These are phyloP conservation scores for Atherinomorus stipes DNA, from an alignment of 2,113 vertebrate species.

Conservation along the genomic window DNA sequence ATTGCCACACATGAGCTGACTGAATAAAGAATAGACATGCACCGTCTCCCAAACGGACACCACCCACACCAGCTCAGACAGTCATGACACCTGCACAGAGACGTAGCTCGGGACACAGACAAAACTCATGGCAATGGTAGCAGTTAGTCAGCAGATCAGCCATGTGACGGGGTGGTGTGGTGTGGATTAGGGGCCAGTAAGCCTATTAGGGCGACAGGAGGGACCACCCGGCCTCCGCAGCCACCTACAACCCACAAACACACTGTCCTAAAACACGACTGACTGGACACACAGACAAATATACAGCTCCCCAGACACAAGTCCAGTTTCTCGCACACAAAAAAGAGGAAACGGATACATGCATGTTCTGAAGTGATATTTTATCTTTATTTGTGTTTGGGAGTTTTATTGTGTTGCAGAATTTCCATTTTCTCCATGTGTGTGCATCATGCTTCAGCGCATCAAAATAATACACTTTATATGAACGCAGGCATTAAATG, in stretches of 20 bases:
- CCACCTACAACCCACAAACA: slow-evolving; percentile 56
- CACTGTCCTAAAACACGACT: slow-evolving; percentile 13
- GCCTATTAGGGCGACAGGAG: slow-evolving; percentile 79
- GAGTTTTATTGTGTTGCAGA: background rate
- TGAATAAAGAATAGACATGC: background rate
- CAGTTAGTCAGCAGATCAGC: slow-evolving; percentile 77
- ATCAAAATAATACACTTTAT: slow-evolving; percentile 24
- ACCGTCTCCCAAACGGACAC: background rate
- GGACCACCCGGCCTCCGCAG: slow-evolving; percentile 77
- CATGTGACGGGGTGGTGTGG: slow-evolving; percentile 77
- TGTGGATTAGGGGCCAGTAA: slow-evolving; percentile 79
- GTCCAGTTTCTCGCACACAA: slow-evolving; percentile 19
- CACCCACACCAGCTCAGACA: slow-evolving; percentile 17
- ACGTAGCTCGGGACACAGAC: slow-evolving; percentile 39
- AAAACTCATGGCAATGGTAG: slow-evolving; percentile 52
- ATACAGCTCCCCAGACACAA: slow-evolving; percentile 17
- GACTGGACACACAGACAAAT: slow-evolving; percentile 23
- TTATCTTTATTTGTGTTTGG: background rate
- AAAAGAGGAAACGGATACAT: background rate
- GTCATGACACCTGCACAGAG: slow-evolving; percentile 46
- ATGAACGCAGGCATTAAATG: slow-evolving; percentile 24
- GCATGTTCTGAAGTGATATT: background rate
- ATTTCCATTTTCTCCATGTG: background rate
- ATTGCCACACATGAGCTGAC: background rate
- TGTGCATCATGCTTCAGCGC: background rate